Evolutionary conservation across 2,113 vertebrate genomes (phyloP).

Genomic region (Phrynosoma platyrhinos): DNA sequence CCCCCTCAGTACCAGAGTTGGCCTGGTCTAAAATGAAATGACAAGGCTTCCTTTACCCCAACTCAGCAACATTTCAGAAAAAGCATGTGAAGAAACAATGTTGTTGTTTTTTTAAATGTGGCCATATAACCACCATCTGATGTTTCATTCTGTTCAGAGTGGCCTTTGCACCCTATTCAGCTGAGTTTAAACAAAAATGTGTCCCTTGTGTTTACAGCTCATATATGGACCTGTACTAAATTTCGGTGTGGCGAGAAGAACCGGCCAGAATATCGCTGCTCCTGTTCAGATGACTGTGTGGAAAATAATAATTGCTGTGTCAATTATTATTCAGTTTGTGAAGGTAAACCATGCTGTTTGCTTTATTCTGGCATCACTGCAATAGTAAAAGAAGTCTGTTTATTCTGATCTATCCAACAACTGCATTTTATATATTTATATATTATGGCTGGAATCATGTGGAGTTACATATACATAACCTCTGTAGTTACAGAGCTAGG

Average conservation of each 20-base stretch:
- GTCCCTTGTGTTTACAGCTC: constrained; percentile 64
- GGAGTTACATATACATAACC: too few species aligned
- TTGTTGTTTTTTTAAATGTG: background rate
- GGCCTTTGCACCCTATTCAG: background rate
- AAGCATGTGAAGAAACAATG: background rate
- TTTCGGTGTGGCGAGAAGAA: constrained; percentile 84
- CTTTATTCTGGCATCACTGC: background rate
- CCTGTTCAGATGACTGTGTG: constrained; percentile 81
- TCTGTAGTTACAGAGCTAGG: too few species aligned
- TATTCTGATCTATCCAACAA: background rate
- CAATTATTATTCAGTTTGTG: constrained; percentile 77
- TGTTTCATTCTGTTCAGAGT: background rate
- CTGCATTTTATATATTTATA: background rate
- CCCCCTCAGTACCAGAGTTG: background rate
- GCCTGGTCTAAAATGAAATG: too few species aligned
- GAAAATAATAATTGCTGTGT: constrained; percentile 77
- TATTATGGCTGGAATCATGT: too few species aligned
- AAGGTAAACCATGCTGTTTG: constrained; percentile 65
- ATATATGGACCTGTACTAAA: constrained; percentile 82
- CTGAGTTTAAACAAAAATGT: background rate
- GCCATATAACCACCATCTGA: background rate
- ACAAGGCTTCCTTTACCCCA: too few species aligned
- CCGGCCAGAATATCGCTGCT: constrained; percentile 74
- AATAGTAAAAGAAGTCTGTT: background rate
- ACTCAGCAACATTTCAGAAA: background rate